phyloP scores from a whole-genome alignment of 2,113 vertebrate genomes.

The Thryonomys swinderianus region DNA sequence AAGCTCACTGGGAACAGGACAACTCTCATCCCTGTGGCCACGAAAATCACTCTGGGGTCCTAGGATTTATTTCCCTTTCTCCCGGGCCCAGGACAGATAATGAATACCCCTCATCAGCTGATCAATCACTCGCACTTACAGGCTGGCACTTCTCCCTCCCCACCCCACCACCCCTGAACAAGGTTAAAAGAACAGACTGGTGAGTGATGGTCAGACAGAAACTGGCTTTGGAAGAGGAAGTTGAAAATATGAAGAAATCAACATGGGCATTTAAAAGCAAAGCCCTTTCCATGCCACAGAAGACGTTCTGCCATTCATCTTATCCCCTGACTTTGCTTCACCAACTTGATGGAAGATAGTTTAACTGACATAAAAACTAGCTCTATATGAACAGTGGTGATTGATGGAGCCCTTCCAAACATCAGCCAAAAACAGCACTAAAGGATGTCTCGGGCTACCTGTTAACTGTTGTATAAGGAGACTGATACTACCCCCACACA shows the following conservation, averaged over 20 bases:
- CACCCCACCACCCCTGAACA: background rate
- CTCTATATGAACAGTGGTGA: slow-evolving; percentile 18
- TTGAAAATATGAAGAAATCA: slow-evolving; percentile 61
- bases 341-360: slow-evolving; percentile 68
- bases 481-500: background rate
- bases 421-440: slow-evolving; percentile 57
- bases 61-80: slow-evolving; percentile 32
- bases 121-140: slow-evolving; percentile 50
- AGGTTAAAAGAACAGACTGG: slow-evolving; percentile 32
- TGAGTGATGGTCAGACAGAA: slow-evolving; percentile 43
- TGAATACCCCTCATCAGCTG: background rate
- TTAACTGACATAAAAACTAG: slow-evolving; percentile 72
- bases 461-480: slow-evolving; percentile 56
- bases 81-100: slow-evolving; percentile 12
- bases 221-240: slow-evolving; percentile 45
- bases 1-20: background rate
- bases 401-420: slow-evolving; percentile 59
- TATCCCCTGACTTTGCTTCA: slow-evolving; percentile 61
- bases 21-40: background rate
- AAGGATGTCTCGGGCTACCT: slow-evolving; percentile 46
- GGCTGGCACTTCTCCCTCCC: background rate
- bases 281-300: slow-evolving; percentile 9
- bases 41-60: background rate
- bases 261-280: slow-evolving; percentile 52
- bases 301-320: slow-evolving; percentile 60